Evolutionary conservation across 2,888 invertebrate genomes (phyloP).

Genomic region (Oligia latruncula): DNA sequence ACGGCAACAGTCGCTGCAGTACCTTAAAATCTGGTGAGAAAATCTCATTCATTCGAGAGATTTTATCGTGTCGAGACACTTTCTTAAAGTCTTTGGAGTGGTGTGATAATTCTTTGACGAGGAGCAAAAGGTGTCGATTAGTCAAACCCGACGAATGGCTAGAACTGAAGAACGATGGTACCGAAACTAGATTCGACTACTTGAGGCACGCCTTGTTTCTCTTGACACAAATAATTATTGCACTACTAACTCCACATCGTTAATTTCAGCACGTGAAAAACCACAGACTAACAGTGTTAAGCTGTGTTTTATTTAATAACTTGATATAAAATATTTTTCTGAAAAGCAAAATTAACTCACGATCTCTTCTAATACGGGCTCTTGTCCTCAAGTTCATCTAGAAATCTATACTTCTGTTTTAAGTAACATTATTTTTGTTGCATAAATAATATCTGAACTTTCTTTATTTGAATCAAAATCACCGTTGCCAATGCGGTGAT

Average conservation of each 20-base stretch:
- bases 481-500: neutral
- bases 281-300: slow-evolving; percentile 21
- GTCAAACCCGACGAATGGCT: slow-evolving; percentile 86
- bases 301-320: slow-evolving; percentile 9
- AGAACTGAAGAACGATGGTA: slow-evolving; percentile 84
- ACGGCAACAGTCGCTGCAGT: slow-evolving; percentile 74
- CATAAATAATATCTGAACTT: neutral
- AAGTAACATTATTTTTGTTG: neutral
- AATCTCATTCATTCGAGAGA: slow-evolving; percentile 85
- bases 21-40: slow-evolving; percentile 86
- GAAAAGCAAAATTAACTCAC: slow-evolving; percentile 9
- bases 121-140: slow-evolving; percentile 82
- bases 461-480: slow-evolving; percentile 14
- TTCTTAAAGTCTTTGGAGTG: slow-evolving; percentile 87
- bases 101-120: slow-evolving; percentile 87
- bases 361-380: slow-evolving; percentile 6
- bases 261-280: slow-evolving; percentile 2
- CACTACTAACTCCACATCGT: slow-evolving; percentile 43
- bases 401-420: neutral
- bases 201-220: slow-evolving; percentile 66
- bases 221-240: slow-evolving; percentile 54
- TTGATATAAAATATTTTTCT: neutral
- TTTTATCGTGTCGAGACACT: slow-evolving; percentile 84
- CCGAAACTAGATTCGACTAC: slow-evolving; percentile 56
- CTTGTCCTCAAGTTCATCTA: neutral